Evolutionary conservation across 1,140 invertebrate genomes (phyloP), one percentile per base, ranked within the genome.

Genomic region (Platorchestia sp.): DNA sequence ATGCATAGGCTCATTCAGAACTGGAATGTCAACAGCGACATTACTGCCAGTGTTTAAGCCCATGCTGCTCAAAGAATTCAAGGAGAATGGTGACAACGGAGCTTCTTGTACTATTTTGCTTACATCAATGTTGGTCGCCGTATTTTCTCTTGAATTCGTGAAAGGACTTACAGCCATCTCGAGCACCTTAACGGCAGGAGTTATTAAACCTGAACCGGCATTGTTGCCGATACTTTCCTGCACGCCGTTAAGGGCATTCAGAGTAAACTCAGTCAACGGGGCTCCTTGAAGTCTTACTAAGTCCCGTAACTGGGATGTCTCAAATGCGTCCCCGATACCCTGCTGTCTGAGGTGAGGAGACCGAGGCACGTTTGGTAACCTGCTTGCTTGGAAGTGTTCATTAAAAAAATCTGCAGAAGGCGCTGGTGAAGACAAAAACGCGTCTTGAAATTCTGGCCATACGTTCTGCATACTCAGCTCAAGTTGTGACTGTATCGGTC

Each of bases 351-450:
- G 45, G 47, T 93, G 91, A 42, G 91, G 91, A 42, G 91, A 45
- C 41, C 22, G 36, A 16, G 45, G 91, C 43, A 93, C 91, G 43
- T 40, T 42, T 45, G 43, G 43, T n/a, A 93, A 44, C 0, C 44
- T 90, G 87, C 41, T 43, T 42, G 45, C 91, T 47, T 47, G 41
- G n/a, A 93, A 93, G 14, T 45, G 43, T 44, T 40, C 91, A 45
- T 93, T 93, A 40, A 45, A 45, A 40, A 45, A 93, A 40, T 45
- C 44, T 41, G 91, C 91, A 47, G 91, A 42, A 7, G 91, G 91
- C 41, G 91, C 44, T n/a, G 91, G 91, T 19, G 91, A 93, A 45
- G 91, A 93, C 36, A 93, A 41, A n/a, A 93, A 44, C 41, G 43
- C 14, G 10, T 0, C 10, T 89, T 89, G 87, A 42, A 42, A 41